A percentile compares a stretch with the other conserved stretches of the same genome.
phyloP scores from a whole-genome alignment of 2,113 vertebrate genomes.

The Bubo blakistoni region DNA sequence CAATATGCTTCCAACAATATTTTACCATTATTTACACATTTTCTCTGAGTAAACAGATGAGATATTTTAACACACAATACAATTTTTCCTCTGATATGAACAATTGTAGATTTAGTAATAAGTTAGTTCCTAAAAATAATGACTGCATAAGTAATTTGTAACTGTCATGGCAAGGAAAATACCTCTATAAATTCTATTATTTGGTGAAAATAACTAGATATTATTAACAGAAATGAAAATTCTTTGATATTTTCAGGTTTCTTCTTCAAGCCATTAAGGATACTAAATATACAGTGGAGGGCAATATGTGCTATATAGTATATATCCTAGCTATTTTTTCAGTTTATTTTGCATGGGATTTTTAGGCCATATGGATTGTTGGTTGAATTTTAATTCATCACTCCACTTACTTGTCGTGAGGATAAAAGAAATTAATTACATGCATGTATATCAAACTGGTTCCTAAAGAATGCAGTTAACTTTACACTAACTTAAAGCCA shows the following conservation, averaged over 20 bases:
- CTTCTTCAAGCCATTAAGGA: not conserved
- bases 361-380: not conserved
- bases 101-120: not conserved
- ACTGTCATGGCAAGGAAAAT: not conserved
- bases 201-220: not conserved
- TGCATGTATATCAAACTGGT: not conserved
- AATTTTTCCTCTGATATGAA: not conserved
- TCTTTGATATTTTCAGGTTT: not conserved
- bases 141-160: not conserved
- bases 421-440: not conserved
- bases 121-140: not conserved
- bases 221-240: not conserved
- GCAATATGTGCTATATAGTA: not conserved
- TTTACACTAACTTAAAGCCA: not conserved
- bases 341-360: not conserved
- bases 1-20: not conserved
- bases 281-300: rapidly evolving
- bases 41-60: not conserved
- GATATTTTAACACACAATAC: not conserved
- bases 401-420: not conserved
- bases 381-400: not conserved
- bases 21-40: not conserved
- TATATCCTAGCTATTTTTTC: not conserved
- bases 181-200: not conserved
- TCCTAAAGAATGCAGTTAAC: not conserved